These are phyloP conservation scores for Dromococcyx pavoninus DNA, from an alignment of 2,797 vertebrate genomes.

Conservation along the genomic window DNA sequence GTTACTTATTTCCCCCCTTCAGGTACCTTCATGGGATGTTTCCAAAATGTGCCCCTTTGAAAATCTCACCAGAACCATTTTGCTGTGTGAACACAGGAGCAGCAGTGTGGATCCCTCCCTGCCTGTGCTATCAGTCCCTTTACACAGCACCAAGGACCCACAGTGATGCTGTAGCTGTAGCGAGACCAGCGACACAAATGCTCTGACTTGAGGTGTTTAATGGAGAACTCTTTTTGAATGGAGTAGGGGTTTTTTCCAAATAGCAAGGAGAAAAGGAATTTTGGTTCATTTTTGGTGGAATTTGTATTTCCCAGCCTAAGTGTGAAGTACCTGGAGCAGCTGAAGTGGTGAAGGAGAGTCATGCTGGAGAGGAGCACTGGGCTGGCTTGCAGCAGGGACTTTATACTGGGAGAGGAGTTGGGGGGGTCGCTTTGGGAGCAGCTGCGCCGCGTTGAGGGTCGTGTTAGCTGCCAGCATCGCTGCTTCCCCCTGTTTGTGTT, in stretches of 20 bases:
- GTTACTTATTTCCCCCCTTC: background rate
- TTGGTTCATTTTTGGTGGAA: fast-evolving
- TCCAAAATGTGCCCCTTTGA: background rate
- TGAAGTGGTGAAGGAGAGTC: background rate
- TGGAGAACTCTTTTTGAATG: background rate
- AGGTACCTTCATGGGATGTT: background rate
- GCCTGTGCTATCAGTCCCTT: fast-evolving
- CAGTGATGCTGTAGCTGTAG: fast-evolving
- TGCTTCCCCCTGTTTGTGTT: background rate
- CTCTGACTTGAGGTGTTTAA: fast-evolving
- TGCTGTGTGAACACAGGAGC: fast-evolving
- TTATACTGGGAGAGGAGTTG: background rate
- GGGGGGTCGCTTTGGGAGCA: background rate
- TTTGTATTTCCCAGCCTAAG: background rate
- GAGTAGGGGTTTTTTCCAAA: background rate
- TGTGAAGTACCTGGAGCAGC: background rate
- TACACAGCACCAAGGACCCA: background rate
- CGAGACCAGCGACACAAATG: fast-evolving
- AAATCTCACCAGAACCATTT: background rate
- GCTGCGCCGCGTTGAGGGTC: background rate
- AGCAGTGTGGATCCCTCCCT: background rate
- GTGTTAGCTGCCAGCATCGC: background rate
- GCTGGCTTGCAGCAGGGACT: background rate
- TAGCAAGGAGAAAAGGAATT: fast-evolving
- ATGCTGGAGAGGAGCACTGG: fast-evolving